These are phyloP conservation scores for Myocastor coypus DNA, from an alignment of 2,113 vertebrate species.

Conservation along the genomic window DNA sequence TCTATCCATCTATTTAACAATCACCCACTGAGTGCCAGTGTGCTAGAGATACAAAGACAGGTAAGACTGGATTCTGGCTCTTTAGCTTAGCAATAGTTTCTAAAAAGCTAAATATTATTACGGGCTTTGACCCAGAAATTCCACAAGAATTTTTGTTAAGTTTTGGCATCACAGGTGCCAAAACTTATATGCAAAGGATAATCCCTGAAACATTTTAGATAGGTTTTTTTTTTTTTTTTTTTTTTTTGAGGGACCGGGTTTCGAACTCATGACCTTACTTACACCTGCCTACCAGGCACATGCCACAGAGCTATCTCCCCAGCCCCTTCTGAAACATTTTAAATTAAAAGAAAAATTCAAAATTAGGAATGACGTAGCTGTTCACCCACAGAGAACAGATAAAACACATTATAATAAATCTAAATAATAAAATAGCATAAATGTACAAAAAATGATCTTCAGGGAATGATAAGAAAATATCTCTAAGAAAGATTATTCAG, in stretches of 20 bases:
- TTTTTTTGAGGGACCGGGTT: too few species aligned
- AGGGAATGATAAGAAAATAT: neutral
- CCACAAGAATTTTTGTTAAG: conserved; percentile 47
- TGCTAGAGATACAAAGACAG: neutral
- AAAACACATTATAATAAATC: neutral
- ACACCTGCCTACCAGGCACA: too few species aligned
- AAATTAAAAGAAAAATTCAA: too few species aligned
- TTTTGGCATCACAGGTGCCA: neutral
- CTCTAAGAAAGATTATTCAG: neutral
- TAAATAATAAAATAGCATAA: neutral
- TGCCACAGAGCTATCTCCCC: too few species aligned
- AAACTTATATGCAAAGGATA: neutral
- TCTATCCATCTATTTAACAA: neutral
- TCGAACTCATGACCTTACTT: too few species aligned
- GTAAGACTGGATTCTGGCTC: neutral
- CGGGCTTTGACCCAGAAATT: conserved; percentile 43
- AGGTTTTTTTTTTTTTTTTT: too few species aligned
- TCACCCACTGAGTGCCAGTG: neutral
- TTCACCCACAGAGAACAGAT: neutral
- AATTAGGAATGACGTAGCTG: neutral
- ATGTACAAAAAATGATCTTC: neutral
- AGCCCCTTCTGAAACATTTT: too few species aligned
- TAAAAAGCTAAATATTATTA: conserved; percentile 33
- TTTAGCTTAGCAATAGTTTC: neutral
- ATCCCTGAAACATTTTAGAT: neutral